Evolutionary conservation across 2,888 invertebrate genomes (phyloP).

Genomic region (Agrypnus murinus): DNA sequence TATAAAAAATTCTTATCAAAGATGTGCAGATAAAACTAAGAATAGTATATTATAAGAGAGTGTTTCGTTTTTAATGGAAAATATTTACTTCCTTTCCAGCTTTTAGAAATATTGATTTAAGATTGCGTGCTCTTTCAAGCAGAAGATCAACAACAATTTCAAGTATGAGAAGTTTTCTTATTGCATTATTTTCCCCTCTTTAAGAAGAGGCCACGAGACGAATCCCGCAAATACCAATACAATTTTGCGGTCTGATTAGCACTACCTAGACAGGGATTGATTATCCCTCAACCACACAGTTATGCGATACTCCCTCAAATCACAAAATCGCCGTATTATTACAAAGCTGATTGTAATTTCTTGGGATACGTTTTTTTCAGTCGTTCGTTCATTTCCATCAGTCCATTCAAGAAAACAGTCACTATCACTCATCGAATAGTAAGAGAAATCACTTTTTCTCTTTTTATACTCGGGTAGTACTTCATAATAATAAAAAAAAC

Average conservation of each 20-base stretch:
- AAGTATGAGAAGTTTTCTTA: neutral
- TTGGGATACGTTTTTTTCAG: neutral
- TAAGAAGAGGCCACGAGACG: slow-evolving; percentile 10
- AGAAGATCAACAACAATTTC: too few relatives aligned
- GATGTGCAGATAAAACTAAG: too few relatives aligned
- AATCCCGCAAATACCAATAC: slow-evolving; percentile 24
- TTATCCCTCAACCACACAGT: slow-evolving; percentile 17
- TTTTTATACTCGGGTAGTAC: neutral
- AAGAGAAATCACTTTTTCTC: neutral
- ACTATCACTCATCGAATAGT: neutral
- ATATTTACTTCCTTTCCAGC: too few relatives aligned
- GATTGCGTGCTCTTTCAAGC: too few relatives aligned
- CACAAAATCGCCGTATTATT: slow-evolving; percentile 10
- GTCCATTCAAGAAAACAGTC: neutral
- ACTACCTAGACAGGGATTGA: slow-evolving; percentile 21
- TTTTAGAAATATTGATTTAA: too few relatives aligned
- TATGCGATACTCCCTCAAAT: slow-evolving; percentile 25
- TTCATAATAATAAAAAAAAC: neutral
- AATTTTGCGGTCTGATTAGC: slow-evolving; percentile 31
- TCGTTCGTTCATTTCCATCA: neutral
- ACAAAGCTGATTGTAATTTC: neutral
- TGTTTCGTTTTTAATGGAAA: too few relatives aligned
- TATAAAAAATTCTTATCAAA: too few relatives aligned
- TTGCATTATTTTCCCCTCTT: slow-evolving; percentile 5
- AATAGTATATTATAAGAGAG: too few relatives aligned